These are phyloP conservation scores for Zeugodacus cucurbitae DNA, from an alignment of 1,140 invertebrate genomes.

Conservation along the genomic window DNA sequence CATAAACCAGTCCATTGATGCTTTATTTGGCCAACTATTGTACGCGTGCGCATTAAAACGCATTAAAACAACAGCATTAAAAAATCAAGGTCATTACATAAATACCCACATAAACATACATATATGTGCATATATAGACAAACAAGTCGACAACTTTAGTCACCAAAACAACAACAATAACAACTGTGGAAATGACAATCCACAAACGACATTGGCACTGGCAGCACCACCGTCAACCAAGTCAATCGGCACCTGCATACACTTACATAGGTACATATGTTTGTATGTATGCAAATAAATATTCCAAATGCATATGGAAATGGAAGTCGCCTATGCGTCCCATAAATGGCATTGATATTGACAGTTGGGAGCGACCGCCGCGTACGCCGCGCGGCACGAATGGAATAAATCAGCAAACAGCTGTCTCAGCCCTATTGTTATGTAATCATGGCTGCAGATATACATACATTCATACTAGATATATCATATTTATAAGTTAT, in stretches of 20 bases:
- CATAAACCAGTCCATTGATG: not conserved
- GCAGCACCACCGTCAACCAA: not conserved
- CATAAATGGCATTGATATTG: constrained; percentile 34
- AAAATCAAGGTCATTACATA: constrained; percentile 15
- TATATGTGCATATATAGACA: not conserved
- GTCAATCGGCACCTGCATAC: not conserved
- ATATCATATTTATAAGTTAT: not conserved
- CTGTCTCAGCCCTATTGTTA: not conserved
- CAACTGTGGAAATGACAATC: not conserved
- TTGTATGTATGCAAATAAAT: not conserved
- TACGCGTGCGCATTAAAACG: constrained; percentile 3
- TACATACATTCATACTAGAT: not conserved
- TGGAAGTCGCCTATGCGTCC: not conserved
- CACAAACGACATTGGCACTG: constrained; percentile 11
- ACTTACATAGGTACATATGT: not conserved
- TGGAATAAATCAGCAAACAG: constrained; percentile 23
- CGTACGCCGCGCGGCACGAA: not conserved
- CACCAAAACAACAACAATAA: not conserved
- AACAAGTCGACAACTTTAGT: not conserved
- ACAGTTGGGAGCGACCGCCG: constrained; percentile 30
- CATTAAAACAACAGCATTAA: constrained; percentile 2
- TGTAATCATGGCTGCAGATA: not conserved
- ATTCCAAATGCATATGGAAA: constrained; percentile 25
- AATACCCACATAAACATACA: not conserved
- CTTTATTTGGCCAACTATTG: not conserved